Percentiles rank a stretch among this genome's conserved stretches.
Conservation (phyloP, 2,797 vertebrate species). For the Sebastes wilsoni region DNA sequence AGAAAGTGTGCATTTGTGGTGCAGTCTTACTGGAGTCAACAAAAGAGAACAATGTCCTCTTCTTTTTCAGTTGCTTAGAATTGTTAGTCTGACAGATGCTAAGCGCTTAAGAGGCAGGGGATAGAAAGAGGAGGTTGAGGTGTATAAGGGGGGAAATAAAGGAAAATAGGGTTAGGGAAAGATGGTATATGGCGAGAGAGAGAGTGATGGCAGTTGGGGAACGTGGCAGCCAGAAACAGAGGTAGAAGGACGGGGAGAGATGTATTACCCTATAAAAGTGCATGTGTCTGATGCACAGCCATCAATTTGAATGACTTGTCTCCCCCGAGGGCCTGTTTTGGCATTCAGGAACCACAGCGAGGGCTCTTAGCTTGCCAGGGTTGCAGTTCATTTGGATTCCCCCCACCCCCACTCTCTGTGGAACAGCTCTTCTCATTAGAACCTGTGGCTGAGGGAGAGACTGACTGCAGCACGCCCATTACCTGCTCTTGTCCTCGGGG, state of each 20-base stretch:
- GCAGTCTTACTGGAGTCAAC: constrained; percentile 27
- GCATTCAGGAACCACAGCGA: constrained; percentile 83
- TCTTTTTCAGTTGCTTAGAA: constrained; percentile 50
- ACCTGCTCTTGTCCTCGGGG: constrained; percentile 75
- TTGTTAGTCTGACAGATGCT: constrained; percentile 73
- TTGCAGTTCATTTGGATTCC: constrained; percentile 81
- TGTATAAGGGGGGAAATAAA: constrained; percentile 24
- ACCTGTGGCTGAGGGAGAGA: constrained; percentile 69
- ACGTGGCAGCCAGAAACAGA: constrained; percentile 61
- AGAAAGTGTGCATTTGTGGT: constrained; percentile 14
- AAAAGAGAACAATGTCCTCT: constrained; percentile 12
- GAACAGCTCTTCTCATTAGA: constrained; percentile 79
- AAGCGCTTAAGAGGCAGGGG: constrained; percentile 27
- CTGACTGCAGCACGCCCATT: constrained; percentile 70
- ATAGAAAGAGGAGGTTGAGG: constrained; percentile 21
- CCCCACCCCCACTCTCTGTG: constrained; percentile 27
- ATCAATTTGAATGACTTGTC: constrained; percentile 88
- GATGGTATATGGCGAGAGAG: constrained; percentile 40
- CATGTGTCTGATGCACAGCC: constrained; percentile 86
- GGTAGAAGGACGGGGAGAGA: constrained; percentile 69
- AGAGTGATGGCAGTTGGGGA: constrained; percentile 53
- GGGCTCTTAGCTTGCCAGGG: constrained; percentile 80
- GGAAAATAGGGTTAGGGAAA: constrained; percentile 46
- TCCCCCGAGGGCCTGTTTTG: constrained; percentile 88
- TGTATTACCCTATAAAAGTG: constrained; percentile 85